phyloP scores from a whole-genome alignment of 35 echinoderm and acorn worm genomes.

The Apostichopus parvimensis region DNA sequence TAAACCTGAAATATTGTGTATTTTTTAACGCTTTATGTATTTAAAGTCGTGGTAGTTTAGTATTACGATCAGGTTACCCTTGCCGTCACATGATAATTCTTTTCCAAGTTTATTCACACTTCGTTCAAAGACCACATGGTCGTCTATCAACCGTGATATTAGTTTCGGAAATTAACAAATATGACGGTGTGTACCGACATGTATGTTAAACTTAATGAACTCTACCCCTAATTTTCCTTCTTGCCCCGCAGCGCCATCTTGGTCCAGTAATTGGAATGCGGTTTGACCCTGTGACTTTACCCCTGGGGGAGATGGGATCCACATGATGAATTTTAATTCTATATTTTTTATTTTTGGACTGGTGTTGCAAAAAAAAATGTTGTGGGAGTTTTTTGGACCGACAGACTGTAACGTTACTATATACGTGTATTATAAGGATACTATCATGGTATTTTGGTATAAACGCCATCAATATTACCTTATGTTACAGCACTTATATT shows the following conservation, averaged over 20 bases:
- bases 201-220: neutral
- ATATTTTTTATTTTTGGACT: neutral
- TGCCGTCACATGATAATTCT: neutral
- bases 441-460: too few relatives aligned
- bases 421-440: neutral
- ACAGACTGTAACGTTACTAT: neutral
- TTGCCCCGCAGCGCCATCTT: neutral
- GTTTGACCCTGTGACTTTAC: neutral
- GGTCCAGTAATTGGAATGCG: constrained; percentile 17
- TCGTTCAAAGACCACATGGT: constrained; percentile 1
- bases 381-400: neutral
- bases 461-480: too few relatives aligned
- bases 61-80: too few relatives aligned
- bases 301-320: neutral
- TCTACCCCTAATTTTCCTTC: neutral
- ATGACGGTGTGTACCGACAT: neutral
- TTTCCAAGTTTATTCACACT: neutral
- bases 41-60: too few relatives aligned
- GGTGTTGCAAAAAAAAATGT: neutral
- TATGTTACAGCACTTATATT: too few relatives aligned
- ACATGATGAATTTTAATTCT: neutral
- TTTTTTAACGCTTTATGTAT: too few relatives aligned
- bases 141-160: neutral
- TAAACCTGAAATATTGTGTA: too few relatives aligned
- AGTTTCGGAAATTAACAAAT: neutral